A percentile compares a stretch with the other conserved stretches of the same genome.
Conservation (phyloP, 1,140 invertebrate genomes). For the Drosophila tani region DNA sequence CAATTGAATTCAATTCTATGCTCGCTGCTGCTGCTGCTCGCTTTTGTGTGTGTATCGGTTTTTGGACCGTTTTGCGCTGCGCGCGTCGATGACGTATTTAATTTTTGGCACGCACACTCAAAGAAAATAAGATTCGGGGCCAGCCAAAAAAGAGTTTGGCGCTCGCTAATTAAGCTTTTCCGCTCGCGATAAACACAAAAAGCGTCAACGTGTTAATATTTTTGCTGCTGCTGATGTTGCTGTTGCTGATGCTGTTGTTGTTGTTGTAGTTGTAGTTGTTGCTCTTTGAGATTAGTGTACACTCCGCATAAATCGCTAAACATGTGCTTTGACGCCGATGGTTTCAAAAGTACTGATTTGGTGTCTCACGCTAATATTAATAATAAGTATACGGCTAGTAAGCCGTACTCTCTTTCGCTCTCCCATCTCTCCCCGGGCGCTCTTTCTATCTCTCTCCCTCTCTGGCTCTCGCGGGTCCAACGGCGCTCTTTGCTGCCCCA, state of each 20-base stretch:
- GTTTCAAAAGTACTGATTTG: constrained; percentile 74
- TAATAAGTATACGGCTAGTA: constrained; percentile 20
- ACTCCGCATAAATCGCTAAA: constrained; percentile 58
- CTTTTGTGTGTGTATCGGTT: constrained; percentile 24
- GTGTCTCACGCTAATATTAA: constrained; percentile 74
- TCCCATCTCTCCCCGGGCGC: constrained; percentile 20
- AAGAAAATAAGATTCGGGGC: constrained; percentile 52
- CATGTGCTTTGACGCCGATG: constrained; percentile 66
- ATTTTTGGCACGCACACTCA: constrained; percentile 62
- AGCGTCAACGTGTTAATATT: constrained; percentile 62
- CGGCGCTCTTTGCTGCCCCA: constrained; percentile 25
- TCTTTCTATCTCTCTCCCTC: constrained; percentile 21
- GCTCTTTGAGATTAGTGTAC: constrained; percentile 46
- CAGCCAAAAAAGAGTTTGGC: constrained; percentile 29
- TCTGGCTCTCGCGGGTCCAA: constrained; percentile 9
- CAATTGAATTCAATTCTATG: constrained; percentile 70
- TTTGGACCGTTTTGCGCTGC: constrained; percentile 46
- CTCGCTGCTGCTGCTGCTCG: constrained; percentile 10
- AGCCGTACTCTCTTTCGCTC: constrained; percentile 8
- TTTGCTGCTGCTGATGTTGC: constrained; percentile 22
- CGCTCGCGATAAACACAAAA: constrained; percentile 63
- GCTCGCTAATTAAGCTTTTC: constrained; percentile 56
- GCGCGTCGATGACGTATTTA: constrained; percentile 80
- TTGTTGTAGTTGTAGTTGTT: constrained; percentile 14
- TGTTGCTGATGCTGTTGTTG: constrained; percentile 8